A percentile compares a stretch with the other conserved stretches of the same genome.
These are phyloP conservation scores for Amblyraja radiata DNA, from an alignment of 2,797 vertebrate genomes.

Conservation along the genomic window DNA sequence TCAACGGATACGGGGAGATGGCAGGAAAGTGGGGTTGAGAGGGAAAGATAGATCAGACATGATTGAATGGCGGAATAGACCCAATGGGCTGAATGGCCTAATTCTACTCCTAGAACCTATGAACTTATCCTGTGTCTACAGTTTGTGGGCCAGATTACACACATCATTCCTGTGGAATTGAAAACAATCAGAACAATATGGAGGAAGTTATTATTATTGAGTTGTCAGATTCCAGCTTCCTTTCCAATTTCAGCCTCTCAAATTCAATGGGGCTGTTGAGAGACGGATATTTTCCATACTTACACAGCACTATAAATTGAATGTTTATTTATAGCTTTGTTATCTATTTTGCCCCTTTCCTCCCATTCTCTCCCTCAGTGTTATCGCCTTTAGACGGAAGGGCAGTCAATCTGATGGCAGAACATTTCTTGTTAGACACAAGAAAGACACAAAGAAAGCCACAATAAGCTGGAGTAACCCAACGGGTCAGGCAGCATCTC, in stretches of 20 bases:
- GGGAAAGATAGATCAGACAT: too few relatives aligned
- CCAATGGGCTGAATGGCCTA: too few relatives aligned
- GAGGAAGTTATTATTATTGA: constrained; percentile 20
- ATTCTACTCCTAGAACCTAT: too few relatives aligned
- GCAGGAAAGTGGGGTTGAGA: too few relatives aligned
- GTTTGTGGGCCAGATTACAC: background rate
- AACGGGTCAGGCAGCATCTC: too few relatives aligned
- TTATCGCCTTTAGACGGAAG: background rate
- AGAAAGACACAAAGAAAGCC: too few relatives aligned
- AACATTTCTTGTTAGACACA: too few relatives aligned
- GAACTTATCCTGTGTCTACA: background rate
- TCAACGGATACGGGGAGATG: too few relatives aligned
- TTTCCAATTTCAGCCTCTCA: background rate
- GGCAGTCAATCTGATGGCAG: background rate
- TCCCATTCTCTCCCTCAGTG: background rate
- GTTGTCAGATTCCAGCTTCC: constrained; percentile 6
- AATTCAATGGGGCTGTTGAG: background rate
- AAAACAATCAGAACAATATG: constrained; percentile 5
- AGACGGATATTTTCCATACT: background rate
- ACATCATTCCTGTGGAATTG: background rate
- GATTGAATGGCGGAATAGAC: too few relatives aligned
- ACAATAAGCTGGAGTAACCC: too few relatives aligned
- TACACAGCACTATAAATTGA: background rate
- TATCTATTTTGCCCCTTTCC: background rate
- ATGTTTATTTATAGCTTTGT: background rate